Evolutionary conservation across 2,888 invertebrate species (phyloP).

Genomic region (Athalia rosae): DNA sequence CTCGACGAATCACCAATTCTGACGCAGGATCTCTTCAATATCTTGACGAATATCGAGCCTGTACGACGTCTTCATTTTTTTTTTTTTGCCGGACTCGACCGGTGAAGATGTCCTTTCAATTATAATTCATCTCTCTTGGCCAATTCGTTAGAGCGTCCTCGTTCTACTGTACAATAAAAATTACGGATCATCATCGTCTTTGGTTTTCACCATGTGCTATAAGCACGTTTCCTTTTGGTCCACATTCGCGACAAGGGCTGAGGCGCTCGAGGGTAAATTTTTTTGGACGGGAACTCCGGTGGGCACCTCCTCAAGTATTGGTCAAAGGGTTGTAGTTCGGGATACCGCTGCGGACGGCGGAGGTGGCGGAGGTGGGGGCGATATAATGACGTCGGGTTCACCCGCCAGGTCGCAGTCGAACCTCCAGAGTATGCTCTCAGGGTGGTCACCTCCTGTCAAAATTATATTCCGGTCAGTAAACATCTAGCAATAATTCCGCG

Average conservation of each 20-base stretch:
- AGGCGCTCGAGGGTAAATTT: constrained; percentile 64
- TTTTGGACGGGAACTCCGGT: constrained; percentile 68
- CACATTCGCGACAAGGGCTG: constrained; percentile 61
- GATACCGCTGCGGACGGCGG: constrained; percentile 67
- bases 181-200: constrained; percentile 47
- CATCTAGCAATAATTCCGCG: not conserved
- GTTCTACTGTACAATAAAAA: no score
- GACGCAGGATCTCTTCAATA: no score
- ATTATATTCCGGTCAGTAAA: constrained; percentile 25
- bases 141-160: no score
- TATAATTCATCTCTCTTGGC: no score
- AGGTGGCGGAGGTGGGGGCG: constrained; percentile 67
- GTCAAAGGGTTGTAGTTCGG: constrained; percentile 71
- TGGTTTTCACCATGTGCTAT: constrained; percentile 62
- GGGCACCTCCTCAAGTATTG: constrained; percentile 72
- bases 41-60: no score
- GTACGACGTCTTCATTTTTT: no score
- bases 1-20: no score
- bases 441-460: constrained; percentile 70
- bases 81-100: no score
- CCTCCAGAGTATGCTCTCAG: constrained; percentile 72
- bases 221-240: constrained; percentile 70
- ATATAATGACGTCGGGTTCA: constrained; percentile 71
- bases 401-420: constrained; percentile 72
- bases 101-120: no score